Conservation (phyloP, 2,797 vertebrate species). For the Amblyopsis hoosieri region DNA sequence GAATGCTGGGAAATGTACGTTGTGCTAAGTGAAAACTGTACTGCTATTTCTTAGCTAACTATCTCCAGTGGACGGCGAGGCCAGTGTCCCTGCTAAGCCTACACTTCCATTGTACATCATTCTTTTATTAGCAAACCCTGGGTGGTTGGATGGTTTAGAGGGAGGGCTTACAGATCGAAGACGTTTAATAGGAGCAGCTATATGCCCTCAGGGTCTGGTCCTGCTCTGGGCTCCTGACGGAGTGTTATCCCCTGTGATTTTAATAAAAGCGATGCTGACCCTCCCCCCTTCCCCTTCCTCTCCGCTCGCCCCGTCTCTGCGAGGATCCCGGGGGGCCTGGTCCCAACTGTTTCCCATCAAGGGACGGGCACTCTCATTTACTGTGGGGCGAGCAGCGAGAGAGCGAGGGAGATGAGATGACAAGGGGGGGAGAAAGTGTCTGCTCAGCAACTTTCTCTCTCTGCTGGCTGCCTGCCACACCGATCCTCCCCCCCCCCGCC, state of each 20-base stretch:
- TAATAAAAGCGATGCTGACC: conserved; percentile 55
- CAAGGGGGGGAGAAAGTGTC: conserved; percentile 32
- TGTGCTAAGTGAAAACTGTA: conserved; percentile 45
- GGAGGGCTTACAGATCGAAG: not conserved
- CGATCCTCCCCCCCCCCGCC: not conserved
- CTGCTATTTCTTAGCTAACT: conserved; percentile 56
- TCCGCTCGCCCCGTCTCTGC: conserved; percentile 32
- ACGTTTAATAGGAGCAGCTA: conserved; percentile 56
- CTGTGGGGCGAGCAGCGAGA: conserved; percentile 59
- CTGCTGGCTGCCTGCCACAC: not conserved
- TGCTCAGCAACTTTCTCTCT: conserved; percentile 53
- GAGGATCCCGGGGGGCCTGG: conserved; percentile 45
- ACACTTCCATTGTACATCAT: conserved; percentile 23
- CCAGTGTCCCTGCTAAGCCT: conserved; percentile 24
- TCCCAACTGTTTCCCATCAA: conserved; percentile 69
- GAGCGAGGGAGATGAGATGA: too few species aligned
- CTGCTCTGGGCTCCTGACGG: conserved; percentile 34
- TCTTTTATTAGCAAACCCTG: conserved; percentile 10
- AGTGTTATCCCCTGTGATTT: conserved; percentile 30
- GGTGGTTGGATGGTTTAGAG: not conserved
- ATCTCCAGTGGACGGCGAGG: conserved; percentile 40
- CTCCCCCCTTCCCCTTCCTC: conserved; percentile 20
- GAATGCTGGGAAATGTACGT: conserved; percentile 20
- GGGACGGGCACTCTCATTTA: conserved; percentile 61
- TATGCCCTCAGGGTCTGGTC: conserved; percentile 40